A percentile compares a stretch with the other conserved stretches of the same genome.
phyloP scores from a whole-genome alignment of 1,140 invertebrate genomes.

The Zaprionus camerounensis region DNA sequence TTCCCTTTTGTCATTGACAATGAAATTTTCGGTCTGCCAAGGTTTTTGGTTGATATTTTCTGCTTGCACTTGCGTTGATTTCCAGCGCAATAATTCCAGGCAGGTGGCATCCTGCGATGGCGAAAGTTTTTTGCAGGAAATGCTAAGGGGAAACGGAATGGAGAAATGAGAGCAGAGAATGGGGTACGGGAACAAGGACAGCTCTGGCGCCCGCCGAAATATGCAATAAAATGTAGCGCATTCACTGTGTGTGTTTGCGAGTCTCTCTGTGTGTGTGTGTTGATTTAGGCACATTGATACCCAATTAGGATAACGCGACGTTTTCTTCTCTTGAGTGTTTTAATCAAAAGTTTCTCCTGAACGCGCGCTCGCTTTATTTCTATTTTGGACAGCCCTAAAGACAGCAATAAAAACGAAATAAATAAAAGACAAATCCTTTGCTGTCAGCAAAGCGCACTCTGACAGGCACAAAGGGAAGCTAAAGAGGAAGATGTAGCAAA shows the following conservation, averaged over 20 bases:
- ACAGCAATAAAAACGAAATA: conserved; percentile 74
- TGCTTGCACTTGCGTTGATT: conserved; percentile 38
- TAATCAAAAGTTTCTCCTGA: conserved; percentile 69
- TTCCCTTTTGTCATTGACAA: conserved; percentile 58
- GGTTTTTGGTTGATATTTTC: conserved; percentile 46
- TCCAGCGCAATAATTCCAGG: conserved; percentile 47
- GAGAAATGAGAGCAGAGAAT: neutral
- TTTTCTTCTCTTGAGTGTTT: conserved; percentile 68
- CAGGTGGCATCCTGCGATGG: conserved; percentile 33
- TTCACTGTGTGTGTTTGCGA: conserved; percentile 18
- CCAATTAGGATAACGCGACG: conserved; percentile 80
- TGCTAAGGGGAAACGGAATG: conserved; percentile 40
- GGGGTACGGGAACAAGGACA: neutral
- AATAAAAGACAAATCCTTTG: conserved; percentile 76
- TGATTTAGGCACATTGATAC: conserved; percentile 80
- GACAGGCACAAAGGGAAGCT: conserved; percentile 30
- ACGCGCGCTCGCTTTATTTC: neutral
- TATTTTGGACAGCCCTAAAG: conserved; percentile 34
- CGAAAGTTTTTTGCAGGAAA: conserved; percentile 62
- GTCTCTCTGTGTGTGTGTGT: neutral
- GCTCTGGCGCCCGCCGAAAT: conserved; percentile 43
- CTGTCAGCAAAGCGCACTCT: conserved; percentile 47
- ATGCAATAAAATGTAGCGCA: conserved; percentile 81
- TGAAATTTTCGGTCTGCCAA: conserved; percentile 62
- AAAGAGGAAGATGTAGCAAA: conserved; percentile 22